Conservation (phyloP, 2,797 vertebrate genomes). For the Eulemur albifrons region DNA sequence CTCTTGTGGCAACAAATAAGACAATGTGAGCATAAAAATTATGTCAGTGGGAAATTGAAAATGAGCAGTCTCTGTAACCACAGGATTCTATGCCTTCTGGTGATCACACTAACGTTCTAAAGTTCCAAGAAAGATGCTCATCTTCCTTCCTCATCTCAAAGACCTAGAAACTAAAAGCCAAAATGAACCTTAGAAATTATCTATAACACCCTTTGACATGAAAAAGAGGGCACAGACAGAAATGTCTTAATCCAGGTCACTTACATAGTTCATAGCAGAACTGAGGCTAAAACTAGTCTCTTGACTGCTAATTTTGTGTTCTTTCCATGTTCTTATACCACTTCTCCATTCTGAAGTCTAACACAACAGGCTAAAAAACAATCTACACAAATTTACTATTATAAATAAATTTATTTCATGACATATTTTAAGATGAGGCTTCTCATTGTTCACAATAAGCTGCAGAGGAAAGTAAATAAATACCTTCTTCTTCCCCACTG, state of each 20-base stretch:
- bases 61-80: neutral
- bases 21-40: neutral
- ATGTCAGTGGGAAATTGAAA: neutral
- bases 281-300: neutral
- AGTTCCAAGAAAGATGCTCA: neutral
- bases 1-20: neutral
- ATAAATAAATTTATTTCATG: neutral
- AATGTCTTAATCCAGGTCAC: neutral
- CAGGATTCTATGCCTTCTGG: neutral
- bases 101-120: neutral
- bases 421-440: neutral
- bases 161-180: neutral
- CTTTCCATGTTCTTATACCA: neutral
- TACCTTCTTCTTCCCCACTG: neutral
- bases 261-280: neutral
- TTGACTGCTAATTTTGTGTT: neutral
- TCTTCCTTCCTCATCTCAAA: neutral
- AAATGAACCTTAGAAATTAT: neutral
- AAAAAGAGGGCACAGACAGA: neutral
- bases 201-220: neutral
- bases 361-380: neutral
- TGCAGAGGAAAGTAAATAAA: neutral
- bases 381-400: neutral
- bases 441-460: neutral
- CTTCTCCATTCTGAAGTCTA: neutral